Conservation (phyloP, 1,140 invertebrate genomes). For the honey bee (Apis mellifera) region DNA sequence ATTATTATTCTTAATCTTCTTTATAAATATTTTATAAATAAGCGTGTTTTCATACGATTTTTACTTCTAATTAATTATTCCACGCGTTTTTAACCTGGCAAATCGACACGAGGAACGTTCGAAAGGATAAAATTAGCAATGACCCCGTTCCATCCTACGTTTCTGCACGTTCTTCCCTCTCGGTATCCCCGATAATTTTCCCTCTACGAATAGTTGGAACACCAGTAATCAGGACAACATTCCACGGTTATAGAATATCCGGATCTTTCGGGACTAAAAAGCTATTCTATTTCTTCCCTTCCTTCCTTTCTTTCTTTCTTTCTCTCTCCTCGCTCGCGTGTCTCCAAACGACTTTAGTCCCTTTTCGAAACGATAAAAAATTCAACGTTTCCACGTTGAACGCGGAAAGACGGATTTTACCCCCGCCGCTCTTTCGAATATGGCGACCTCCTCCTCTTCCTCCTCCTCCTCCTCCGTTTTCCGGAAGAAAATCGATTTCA, state of each 20-base stretch:
- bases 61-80: not conserved
- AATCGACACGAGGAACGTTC: not conserved
- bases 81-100: not conserved
- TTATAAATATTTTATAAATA: too few relatives aligned
- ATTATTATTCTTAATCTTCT: too few relatives aligned
- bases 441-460: too few relatives aligned
- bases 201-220: conserved; percentile 9
- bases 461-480: not conserved
- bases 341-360: not conserved
- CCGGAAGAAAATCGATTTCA: not conserved
- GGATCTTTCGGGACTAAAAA: not conserved
- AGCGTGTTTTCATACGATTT: not conserved
- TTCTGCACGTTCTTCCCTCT: not conserved
- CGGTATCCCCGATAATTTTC: not conserved
- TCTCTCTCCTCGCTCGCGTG: not conserved
- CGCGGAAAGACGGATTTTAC: not conserved
- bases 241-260: not conserved
- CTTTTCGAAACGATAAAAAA: conserved; percentile 10
- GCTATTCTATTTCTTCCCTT: not conserved
- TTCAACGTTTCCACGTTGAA: conserved; percentile 1
- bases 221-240: conserved; percentile 22
- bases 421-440: not conserved
- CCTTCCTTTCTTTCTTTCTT: too few relatives aligned
- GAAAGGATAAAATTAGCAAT: conserved; percentile 12
- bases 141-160: not conserved